Evolutionary conservation across 2,113 vertebrate species (phyloP), one percentile per base, ranked within the genome.

Genomic region (Aviceda subcristata): DNA sequence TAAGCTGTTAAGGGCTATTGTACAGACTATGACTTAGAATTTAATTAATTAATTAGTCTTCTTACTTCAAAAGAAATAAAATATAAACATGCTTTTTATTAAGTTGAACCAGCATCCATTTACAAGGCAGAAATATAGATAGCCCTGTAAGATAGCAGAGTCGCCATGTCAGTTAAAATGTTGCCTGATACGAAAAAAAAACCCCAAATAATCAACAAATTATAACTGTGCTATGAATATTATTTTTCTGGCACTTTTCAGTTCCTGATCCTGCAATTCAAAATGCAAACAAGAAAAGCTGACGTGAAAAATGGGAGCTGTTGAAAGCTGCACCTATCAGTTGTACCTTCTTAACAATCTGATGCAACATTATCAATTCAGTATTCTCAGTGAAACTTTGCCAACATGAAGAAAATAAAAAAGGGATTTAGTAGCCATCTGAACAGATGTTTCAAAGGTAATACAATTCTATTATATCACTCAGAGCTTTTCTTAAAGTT

Each of bases 111-210:
- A 56, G 10, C 48, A 57, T 63, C 19, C 19, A 39, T 45, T 71
- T 69, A 53, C 13, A 74, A 69, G 17, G 11, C 24, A 57, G 67
- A 92, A 77, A 77, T 48, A 69, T 0, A 68, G 15, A 64, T 16
- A 69, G 14, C 4, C 96, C 97, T 78, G 88, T 32, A 81, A 86
- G 55, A 96, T 53, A 97, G 78, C 90, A 88, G 43, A 91, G 78
- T 72, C 71, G 79, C 93, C 64, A 94, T 82, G 95, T 98, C 94
- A 97, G 96, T 97, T 94, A 98, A 94, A 97, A 96, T 92, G 92
- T 76, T 82, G 57, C 68, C 95, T 98, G 94, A 96, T 84, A 95
- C 57, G 69, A 34, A 46, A 51, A 46, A 17, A 34, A 27, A 7
- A 6, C 3, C 50, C 27, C 51, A 29, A 94, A n/a, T n/a, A n/a